Evolutionary conservation across 2,888 invertebrate species (phyloP), one percentile per base, ranked within the genome.

Genomic region (Gortyna flavago): DNA sequence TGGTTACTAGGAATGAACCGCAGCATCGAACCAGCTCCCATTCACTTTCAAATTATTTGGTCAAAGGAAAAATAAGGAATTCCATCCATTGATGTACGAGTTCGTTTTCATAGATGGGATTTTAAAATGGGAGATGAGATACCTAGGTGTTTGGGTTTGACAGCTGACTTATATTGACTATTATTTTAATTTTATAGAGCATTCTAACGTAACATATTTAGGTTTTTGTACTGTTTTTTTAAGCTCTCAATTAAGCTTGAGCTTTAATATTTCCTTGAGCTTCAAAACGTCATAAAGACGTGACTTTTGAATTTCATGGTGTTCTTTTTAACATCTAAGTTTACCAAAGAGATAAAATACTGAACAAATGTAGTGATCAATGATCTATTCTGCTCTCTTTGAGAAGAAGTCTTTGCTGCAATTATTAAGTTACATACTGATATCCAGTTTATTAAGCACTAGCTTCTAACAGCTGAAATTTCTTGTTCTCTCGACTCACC

Each of bases 41-140:
- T 82, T 82, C 81, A 71, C 85, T 81, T 85, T 81, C 85, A 67
- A 74, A 81, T 82, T 75, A 85, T 85, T 82, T 70, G 75, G 70
- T n/a, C 25, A 74, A 62, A 59, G 44, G 59, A 73, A 84, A 84
- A 84, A 80, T 85, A 74, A 84, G 75, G 32, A 57, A 54, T 44
- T 57, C 5, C 25, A 29, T 16, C 57, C n/a, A 84, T 79, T 80
- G 73, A 73, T 84, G 41, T 80, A 69, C 38, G 32, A 61, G 64
- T 65, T 80, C 32, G 67, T 67, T 54, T 57, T 79, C 57, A 79
- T 25, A 61, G 57, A 32, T 35, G 54, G 59, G 25, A 25, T 54
- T 82, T 76, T 66, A 35, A 44, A 38, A n/a, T 18, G 62, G 8
- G 4, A 35, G 1, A 41, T 21, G 32, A 8, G 32, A 35, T 38